Evolutionary conservation across 92 coral and sea anemone species (phyloP).

Genomic region (Zoanthus gigantus): DNA sequence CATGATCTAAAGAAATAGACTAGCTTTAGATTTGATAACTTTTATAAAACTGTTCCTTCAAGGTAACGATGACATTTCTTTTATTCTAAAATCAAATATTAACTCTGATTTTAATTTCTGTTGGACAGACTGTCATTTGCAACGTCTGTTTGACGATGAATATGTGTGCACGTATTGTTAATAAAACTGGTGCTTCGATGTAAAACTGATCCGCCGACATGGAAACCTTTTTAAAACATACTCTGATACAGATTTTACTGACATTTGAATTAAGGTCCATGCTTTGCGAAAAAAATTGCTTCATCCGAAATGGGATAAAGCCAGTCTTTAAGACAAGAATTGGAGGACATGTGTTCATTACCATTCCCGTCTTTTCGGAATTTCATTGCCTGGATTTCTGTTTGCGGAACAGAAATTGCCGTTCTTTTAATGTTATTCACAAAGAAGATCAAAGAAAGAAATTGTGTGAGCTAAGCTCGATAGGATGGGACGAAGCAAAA

Average conservation of each 20-base stretch:
- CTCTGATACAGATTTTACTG: background rate
- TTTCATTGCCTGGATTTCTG: slow-evolving; percentile 37
- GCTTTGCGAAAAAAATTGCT: background rate
- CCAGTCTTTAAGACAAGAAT: background rate
- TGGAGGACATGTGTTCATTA: slow-evolving; percentile 14
- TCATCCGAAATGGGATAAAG: background rate
- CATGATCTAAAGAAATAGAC: background rate
- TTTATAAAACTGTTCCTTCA: background rate
- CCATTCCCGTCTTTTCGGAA: background rate
- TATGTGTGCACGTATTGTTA: background rate
- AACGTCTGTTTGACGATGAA: background rate
- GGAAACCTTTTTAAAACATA: background rate
- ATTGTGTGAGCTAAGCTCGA: slow-evolving; percentile 9
- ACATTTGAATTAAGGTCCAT: background rate
- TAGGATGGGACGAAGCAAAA: slow-evolving; percentile 6
- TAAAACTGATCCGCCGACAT: background rate
- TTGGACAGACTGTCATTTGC: background rate
- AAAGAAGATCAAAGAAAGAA: background rate
- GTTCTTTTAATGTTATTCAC: slow-evolving; percentile 27
- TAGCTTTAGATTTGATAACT: background rate
- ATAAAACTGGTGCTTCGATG: background rate
- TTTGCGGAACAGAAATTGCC: slow-evolving; percentile 21
- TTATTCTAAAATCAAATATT: background rate
- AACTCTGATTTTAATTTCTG: background rate
- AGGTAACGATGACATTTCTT: background rate